A percentile compares a stretch with the other conserved stretches of the same genome.
These are phyloP conservation scores for Hirtodrosophila histrioides DNA, from an alignment of 2,888 invertebrate genomes.

Conservation along the genomic window DNA sequence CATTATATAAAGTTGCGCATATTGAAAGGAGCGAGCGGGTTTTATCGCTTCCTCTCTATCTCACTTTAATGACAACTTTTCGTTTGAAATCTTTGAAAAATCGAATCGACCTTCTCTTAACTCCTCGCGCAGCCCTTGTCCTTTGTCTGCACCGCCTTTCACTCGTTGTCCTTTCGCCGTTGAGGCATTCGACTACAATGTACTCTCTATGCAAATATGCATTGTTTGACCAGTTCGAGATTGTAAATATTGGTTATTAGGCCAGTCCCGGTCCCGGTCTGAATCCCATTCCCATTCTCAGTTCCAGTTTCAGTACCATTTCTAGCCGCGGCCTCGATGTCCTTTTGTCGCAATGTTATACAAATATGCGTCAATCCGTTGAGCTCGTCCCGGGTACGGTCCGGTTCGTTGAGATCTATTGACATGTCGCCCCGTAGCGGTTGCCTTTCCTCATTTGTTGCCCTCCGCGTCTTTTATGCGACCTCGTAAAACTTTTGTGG, in stretches of 20 bases:
- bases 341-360: slow-evolving; percentile 74
- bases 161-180: slow-evolving; percentile 6
- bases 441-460: slow-evolving; percentile 41
- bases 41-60: slow-evolving; percentile 23
- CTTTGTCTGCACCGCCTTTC: slow-evolving; percentile 16
- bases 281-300: slow-evolving; percentile 3
- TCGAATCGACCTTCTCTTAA: slow-evolving; percentile 38
- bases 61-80: slow-evolving; percentile 36
- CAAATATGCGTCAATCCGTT: slow-evolving; percentile 66
- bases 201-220: slow-evolving; percentile 43
- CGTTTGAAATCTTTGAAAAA: slow-evolving; percentile 25
- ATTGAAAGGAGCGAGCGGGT: slow-evolving; percentile 54
- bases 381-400: slow-evolving; percentile 15
- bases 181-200: not conserved
- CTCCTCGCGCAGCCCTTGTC: slow-evolving; percentile 45
- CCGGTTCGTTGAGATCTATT: slow-evolving; percentile 21
- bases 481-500: slow-evolving; percentile 60
- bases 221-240: slow-evolving; percentile 32
- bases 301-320: slow-evolving; percentile 7
- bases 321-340: slow-evolving; percentile 28
- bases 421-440: slow-evolving; percentile 42
- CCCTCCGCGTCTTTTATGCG: slow-evolving; percentile 50
- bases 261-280: slow-evolving; percentile 19
- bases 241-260: slow-evolving; percentile 65
- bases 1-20: slow-evolving; percentile 68